Evolutionary conservation across 2,113 vertebrate genomes (phyloP).

Genomic region (Bubo blakistoni): DNA sequence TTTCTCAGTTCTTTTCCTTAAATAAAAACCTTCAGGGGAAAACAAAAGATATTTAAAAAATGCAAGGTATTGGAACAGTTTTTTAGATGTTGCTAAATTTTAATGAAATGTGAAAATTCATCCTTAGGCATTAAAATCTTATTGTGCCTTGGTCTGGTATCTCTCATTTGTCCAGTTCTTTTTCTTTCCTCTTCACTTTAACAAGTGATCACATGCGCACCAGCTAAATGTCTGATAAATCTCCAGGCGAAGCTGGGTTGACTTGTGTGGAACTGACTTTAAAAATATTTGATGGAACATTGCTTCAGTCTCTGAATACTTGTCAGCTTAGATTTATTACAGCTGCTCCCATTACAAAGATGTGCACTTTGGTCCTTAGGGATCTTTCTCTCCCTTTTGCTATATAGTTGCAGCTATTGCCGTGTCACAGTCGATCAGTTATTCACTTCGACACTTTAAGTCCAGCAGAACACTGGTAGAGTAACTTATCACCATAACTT

Average conservation of each 20-base stretch:
- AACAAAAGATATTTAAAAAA: not conserved
- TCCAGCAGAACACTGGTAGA: not conserved
- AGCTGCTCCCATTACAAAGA: constrained; percentile 54
- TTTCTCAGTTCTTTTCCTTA: not conserved
- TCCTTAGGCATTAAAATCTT: constrained; percentile 30
- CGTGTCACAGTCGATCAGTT: constrained; percentile 62
- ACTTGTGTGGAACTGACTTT: constrained; percentile 80
- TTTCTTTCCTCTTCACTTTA: constrained; percentile 40
- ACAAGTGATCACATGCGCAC: constrained; percentile 67
- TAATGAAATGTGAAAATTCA: constrained; percentile 31
- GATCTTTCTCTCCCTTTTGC: constrained; percentile 55
- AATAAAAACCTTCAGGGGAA: not conserved
- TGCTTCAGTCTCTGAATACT: constrained; percentile 71
- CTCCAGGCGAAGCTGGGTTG: constrained; percentile 67
- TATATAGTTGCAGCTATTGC: constrained; percentile 47
- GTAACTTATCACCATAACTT: not conserved
- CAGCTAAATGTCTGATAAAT: constrained; percentile 83
- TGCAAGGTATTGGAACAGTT: not conserved
- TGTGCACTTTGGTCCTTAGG: constrained; percentile 63
- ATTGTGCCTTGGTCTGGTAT: not conserved
- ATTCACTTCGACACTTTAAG: constrained; percentile 53
- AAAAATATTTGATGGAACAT: constrained; percentile 79
- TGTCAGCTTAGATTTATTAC: constrained; percentile 82
- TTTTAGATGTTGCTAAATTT: not conserved
- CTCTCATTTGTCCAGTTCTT: constrained; percentile 16